Conservation (phyloP, 2,888 invertebrate genomes). For the Danaus chrysippus region DNA sequence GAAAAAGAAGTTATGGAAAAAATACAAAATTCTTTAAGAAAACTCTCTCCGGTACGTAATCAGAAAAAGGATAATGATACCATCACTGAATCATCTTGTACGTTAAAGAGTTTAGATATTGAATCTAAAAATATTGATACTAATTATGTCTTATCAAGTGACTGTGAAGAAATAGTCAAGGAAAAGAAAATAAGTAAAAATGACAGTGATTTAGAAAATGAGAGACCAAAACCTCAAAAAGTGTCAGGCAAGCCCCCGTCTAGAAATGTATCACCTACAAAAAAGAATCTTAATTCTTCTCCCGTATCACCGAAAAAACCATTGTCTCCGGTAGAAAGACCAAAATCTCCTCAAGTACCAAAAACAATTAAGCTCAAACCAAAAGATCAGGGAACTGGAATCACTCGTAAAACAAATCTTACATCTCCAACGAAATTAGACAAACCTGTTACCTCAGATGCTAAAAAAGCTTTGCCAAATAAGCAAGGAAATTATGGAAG, state of each 20-base stretch:
- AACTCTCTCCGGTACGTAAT: conserved; percentile 61
- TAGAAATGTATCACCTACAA: conserved; percentile 59
- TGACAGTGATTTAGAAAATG: conserved; percentile 33
- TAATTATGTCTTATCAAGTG: conserved; percentile 25
- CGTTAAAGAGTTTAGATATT: conserved; percentile 51
- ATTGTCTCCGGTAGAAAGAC: conserved; percentile 47
- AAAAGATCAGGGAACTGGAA: conserved; percentile 50
- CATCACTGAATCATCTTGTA: conserved; percentile 51
- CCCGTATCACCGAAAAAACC: conserved; percentile 63
- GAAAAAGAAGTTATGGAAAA: conserved; percentile 62
- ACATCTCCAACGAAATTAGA: conserved; percentile 53
- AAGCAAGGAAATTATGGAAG: conserved; percentile 55
- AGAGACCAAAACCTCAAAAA: conserved; percentile 44
- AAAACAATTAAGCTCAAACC: conserved; percentile 54
- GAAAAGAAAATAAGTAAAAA: conserved; percentile 29
- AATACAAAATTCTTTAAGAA: conserved; percentile 62
- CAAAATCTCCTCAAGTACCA: conserved; percentile 61
- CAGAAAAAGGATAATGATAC: conserved; percentile 51
- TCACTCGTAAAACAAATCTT: conserved; percentile 53
- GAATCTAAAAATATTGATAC: conserved; percentile 32
- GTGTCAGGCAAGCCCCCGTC: conserved; percentile 47
- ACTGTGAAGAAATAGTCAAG: conserved; percentile 25
- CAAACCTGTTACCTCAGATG: conserved; percentile 45
- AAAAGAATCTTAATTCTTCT: conserved; percentile 47
- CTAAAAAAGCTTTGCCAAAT: conserved; percentile 48